A percentile compares a stretch with the other conserved stretches of the same genome.
These are phyloP conservation scores for Euplexia lucipara DNA, from an alignment of 2,888 invertebrate genomes.

Conservation along the genomic window DNA sequence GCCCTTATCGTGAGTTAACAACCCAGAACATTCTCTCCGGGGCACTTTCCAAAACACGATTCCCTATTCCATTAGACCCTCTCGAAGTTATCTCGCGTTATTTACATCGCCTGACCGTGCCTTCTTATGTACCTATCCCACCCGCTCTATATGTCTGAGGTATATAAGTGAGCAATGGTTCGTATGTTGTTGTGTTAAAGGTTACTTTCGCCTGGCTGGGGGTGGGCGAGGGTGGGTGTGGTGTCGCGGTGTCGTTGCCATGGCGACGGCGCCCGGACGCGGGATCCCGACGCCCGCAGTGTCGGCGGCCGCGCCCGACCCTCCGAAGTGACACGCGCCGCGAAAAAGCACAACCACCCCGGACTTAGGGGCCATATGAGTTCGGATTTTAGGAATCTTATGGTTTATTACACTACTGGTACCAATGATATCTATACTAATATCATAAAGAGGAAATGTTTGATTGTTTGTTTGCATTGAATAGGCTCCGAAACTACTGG, in stretches of 20 bases:
- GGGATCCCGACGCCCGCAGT: conserved; percentile 92
- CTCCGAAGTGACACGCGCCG: conserved; percentile 90
- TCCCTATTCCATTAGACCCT: conserved; percentile 90
- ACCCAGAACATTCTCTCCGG: conserved; percentile 87
- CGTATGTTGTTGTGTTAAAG: conserved; percentile 78
- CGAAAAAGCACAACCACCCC: conserved; percentile 90
- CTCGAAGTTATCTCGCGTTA: conserved; percentile 90
- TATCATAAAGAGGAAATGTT: too few relatives aligned
- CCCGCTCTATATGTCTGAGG: conserved; percentile 82
- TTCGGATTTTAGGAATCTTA: conserved; percentile 22
- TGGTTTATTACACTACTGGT: neutral
- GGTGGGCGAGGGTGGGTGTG: conserved; percentile 74
- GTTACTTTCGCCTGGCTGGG: conserved; percentile 73
- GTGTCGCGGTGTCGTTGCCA: conserved; percentile 91
- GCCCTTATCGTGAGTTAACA: conserved; percentile 80
- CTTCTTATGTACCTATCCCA: conserved; percentile 86
- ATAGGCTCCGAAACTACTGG: too few relatives aligned
- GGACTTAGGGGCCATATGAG: conserved; percentile 68
- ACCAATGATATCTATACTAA: too few relatives aligned
- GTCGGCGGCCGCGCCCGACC: conserved; percentile 90
- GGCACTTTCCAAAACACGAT: conserved; percentile 89
- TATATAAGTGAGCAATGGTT: conserved; percentile 85
- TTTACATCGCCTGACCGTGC: conserved; percentile 90
- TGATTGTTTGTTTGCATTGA: too few relatives aligned
- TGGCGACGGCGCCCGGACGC: conserved; percentile 92